A percentile compares a stretch with the other conserved stretches of the same genome.
These are phyloP conservation scores for Spea multiplicata DNA, from an alignment of 2,113 vertebrate genomes.

Conservation along the genomic window DNA sequence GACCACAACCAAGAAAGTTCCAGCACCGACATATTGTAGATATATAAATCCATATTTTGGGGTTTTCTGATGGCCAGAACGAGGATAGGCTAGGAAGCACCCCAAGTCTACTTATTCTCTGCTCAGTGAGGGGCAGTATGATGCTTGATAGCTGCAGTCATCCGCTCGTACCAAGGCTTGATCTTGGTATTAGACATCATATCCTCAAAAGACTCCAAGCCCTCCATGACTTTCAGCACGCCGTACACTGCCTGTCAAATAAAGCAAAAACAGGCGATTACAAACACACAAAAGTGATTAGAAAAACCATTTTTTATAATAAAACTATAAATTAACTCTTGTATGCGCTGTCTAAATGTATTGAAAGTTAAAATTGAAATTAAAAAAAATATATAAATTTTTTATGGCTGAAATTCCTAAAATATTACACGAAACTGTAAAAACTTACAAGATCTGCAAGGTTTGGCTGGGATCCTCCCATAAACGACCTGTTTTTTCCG, in stretches of 20 bases:
- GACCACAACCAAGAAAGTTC: no score
- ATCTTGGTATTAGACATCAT: conserved; percentile 89
- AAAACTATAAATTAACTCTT: no score
- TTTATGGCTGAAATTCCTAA: no score
- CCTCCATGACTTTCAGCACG: conserved; percentile 94
- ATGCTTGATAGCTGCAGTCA: conserved; percentile 72
- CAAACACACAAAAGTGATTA: neutral
- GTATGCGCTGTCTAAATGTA: no score
- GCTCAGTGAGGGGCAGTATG: conserved; percentile 4
- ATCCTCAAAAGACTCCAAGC: conserved; percentile 88
- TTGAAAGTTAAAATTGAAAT: no score
- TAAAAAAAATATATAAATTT: no score
- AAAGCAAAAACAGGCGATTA: neutral
- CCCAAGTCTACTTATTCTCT: neutral
- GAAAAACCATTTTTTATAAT: no score
- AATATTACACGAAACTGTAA: no score
- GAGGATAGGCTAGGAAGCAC: neutral
- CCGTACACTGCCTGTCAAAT: conserved; percentile 83
- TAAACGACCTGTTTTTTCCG: conserved; percentile 83
- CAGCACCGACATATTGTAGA: no score
- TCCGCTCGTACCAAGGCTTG: conserved; percentile 81
- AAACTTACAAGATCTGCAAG: conserved; percentile 88
- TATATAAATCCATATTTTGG: no score
- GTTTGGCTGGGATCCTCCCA: conserved; percentile 88
- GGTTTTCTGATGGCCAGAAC: neutral